Percentiles rank a stretch among this genome's conserved stretches.
Conservation (phyloP, 2,797 vertebrate species). For the Huso huso region DNA sequence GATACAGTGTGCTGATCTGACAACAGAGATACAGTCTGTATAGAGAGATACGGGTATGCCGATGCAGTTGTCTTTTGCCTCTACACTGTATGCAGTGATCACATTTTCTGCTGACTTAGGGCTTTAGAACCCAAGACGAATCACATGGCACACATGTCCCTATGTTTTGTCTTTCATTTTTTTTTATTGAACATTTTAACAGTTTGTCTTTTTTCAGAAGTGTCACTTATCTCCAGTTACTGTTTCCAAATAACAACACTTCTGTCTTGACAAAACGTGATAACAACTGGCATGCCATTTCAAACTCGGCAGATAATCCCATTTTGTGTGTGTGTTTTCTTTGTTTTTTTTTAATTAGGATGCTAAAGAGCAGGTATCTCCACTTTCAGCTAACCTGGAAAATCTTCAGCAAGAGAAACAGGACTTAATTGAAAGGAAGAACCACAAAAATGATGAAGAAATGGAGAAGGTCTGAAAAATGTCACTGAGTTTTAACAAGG, state of each 20-base stretch:
- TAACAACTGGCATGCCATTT: too few relatives aligned
- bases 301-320: too few relatives aligned
- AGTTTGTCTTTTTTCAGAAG: background rate
- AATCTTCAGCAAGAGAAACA: slow-evolving; percentile 84
- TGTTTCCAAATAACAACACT: too few relatives aligned
- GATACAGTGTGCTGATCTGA: too few relatives aligned
- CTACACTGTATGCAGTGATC: too few relatives aligned
- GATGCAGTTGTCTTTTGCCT: too few relatives aligned
- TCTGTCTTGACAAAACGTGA: too few relatives aligned
- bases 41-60: slow-evolving; percentile 43
- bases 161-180: background rate
- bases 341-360: slow-evolving; percentile 60
- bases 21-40: too few relatives aligned
- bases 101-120: too few relatives aligned
- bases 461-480: slow-evolving; percentile 74
- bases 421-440: slow-evolving; percentile 67
- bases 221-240: too few relatives aligned
- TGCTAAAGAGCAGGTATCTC: slow-evolving; percentile 77
- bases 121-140: too few relatives aligned
- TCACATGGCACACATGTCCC: too few relatives aligned
- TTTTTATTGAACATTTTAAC: background rate
- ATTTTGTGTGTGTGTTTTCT: background rate
- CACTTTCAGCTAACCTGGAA: slow-evolving; percentile 68
- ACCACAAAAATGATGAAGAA: slow-evolving; percentile 60
- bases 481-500: background rate